phyloP scores from a whole-genome alignment of 1,140 invertebrate species.

The Carcinoscorpius rotundicauda region DNA sequence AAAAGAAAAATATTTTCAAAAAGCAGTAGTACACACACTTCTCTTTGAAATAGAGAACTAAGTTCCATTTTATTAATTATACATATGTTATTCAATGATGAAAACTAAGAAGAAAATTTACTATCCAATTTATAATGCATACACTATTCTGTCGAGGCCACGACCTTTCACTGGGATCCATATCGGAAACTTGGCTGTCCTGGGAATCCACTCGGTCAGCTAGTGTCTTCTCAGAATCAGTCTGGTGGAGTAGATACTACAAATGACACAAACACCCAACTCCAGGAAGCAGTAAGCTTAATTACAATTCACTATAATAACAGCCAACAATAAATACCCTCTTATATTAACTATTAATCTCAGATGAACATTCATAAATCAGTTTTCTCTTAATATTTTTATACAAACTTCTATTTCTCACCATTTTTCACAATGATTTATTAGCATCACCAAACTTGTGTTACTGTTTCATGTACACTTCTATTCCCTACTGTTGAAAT shows the following conservation, averaged over 20 bases:
- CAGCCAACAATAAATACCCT: background rate
- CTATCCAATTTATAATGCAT: slow-evolving; percentile 27
- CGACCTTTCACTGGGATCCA: slow-evolving; percentile 27
- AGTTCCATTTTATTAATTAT: background rate
- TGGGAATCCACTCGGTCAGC: slow-evolving; percentile 66
- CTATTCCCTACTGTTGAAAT: too few species aligned
- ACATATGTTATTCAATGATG: background rate
- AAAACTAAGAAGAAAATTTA: background rate
- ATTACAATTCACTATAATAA: slow-evolving; percentile 1
- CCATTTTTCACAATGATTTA: background rate
- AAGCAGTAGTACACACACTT: too few species aligned
- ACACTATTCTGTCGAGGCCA: slow-evolving; percentile 86
- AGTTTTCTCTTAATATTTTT: too few species aligned
- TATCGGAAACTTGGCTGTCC: slow-evolving; percentile 66
- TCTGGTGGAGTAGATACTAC: slow-evolving; percentile 26
- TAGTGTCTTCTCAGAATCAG: slow-evolving; percentile 69
- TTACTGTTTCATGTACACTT: too few species aligned
- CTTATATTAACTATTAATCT: too few species aligned
- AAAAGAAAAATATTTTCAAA: too few species aligned
- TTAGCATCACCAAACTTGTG: background rate
- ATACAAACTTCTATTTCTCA: background rate
- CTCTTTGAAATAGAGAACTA: background rate
- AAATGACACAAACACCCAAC: background rate
- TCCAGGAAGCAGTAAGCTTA: background rate
- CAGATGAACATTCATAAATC: too few species aligned